A percentile compares a stretch with the other conserved stretches of the same genome.
These are phyloP conservation scores for Desoria tigrina DNA, from an alignment of 2,888 invertebrate genomes.

Conservation along the genomic window DNA sequence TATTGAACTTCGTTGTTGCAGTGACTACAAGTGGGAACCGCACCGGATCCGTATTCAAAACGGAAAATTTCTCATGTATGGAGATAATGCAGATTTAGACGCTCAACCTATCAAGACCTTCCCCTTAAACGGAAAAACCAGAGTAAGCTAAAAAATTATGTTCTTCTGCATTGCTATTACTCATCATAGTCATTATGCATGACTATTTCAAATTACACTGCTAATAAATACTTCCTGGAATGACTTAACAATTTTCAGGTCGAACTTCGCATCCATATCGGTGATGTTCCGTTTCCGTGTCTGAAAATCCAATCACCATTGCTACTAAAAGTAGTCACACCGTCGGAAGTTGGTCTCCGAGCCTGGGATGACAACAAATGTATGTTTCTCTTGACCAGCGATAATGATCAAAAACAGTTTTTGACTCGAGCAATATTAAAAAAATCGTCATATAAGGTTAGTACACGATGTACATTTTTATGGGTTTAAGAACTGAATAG, in stretches of 20 bases:
- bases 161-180: background rate
- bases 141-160: conserved; percentile 11
- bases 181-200: too few species aligned
- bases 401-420: conserved; percentile 14
- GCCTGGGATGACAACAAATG: conserved; percentile 15
- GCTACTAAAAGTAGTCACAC: conserved; percentile 10
- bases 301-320: background rate
- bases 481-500: too few species aligned
- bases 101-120: conserved; percentile 17
- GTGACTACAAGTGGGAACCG: conserved; percentile 16
- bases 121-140: conserved; percentile 26
- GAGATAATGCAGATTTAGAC: background rate
- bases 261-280: conserved; percentile 9
- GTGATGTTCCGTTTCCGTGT: too few species aligned
- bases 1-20: too few species aligned
- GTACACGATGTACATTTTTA: too few species aligned
- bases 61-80: conserved; percentile 8
- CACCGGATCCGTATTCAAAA: conserved; percentile 6
- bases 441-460: conserved; percentile 12
- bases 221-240: background rate
- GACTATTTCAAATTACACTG: background rate
- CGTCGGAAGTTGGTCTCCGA: conserved; percentile 8
- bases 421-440: conserved; percentile 21
- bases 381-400: conserved; percentile 11
- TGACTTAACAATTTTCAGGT: conserved; percentile 2